These are phyloP conservation scores for Diuraphis noxia DNA, from an alignment of 1,140 invertebrate genomes.

Conservation along the genomic window DNA sequence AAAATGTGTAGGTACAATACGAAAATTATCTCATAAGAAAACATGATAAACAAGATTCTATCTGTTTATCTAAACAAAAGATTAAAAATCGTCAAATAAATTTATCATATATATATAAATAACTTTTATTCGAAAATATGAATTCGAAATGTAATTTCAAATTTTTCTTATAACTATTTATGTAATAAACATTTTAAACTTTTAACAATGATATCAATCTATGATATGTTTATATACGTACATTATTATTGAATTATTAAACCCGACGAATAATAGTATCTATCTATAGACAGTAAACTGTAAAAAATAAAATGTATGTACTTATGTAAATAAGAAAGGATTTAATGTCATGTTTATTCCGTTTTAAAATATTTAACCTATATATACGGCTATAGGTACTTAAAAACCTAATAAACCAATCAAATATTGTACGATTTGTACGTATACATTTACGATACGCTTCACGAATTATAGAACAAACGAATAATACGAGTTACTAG, in stretches of 20 bases:
- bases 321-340: neutral
- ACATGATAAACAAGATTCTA: neutral
- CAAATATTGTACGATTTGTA: neutral
- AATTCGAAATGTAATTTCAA: neutral
- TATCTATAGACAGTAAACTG: neutral
- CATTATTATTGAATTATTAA: neutral
- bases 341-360: neutral
- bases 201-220: neutral
- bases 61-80: neutral
- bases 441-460: neutral
- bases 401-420: neutral
- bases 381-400: neutral
- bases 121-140: neutral
- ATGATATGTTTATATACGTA: neutral
- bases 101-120: neutral
- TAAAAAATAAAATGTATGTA: neutral
- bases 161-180: neutral
- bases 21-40: neutral
- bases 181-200: neutral
- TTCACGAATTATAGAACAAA: conserved; percentile 8
- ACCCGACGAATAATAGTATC: neutral
- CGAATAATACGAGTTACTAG: neutral
- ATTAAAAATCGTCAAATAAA: neutral
- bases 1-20: neutral
- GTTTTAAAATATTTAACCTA: conserved; percentile 10